These are phyloP conservation scores for Leptopilina drosophilae DNA, from an alignment of 2,888 invertebrate genomes.

Conservation along the genomic window DNA sequence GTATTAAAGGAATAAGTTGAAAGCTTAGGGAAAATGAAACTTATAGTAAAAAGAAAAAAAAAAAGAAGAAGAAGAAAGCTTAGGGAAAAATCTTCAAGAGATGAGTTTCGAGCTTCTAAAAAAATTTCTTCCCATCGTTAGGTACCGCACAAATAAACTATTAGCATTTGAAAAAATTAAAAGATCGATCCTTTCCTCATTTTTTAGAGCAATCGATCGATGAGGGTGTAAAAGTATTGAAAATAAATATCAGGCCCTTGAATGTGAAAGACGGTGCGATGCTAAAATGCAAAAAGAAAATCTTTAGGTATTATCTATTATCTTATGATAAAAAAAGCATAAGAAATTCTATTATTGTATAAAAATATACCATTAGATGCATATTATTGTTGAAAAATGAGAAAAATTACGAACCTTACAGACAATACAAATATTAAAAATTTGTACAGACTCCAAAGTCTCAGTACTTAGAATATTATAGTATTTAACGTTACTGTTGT, in stretches of 20 bases:
- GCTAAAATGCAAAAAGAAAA: conserved; percentile 27
- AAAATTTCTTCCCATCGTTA: conserved; percentile 31
- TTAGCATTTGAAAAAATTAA: conserved; percentile 23
- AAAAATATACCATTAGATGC: conserved; percentile 60
- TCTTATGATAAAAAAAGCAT: conserved; percentile 54
- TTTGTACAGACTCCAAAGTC: conserved; percentile 57
- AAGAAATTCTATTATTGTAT: conserved; percentile 62
- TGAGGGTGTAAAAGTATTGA: conserved; percentile 15
- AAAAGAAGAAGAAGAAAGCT: not conserved
- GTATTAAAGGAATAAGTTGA: conserved; percentile 12
- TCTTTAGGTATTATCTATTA: conserved; percentile 39
- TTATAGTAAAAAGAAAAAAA: too few species aligned
- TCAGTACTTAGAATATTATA: conserved; percentile 61
- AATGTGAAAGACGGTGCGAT: conserved; percentile 22
- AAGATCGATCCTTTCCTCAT: conserved; percentile 22
- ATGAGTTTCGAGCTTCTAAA: conserved; percentile 17
- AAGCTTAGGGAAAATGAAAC: conserved; percentile 14
- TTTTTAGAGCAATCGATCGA: conserved; percentile 28
- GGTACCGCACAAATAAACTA: conserved; percentile 17
- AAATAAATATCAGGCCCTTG: conserved; percentile 11
- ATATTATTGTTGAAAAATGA: conserved; percentile 62
- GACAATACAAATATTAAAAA: conserved; percentile 66
- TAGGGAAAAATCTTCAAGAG: not conserved
- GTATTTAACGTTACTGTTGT: conserved; percentile 64
- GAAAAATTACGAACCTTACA: conserved; percentile 63